Percentiles rank a stretch among this genome's conserved stretches.
Conservation (phyloP, 2,113 vertebrate species). For the Periophthalmus modestus region DNA sequence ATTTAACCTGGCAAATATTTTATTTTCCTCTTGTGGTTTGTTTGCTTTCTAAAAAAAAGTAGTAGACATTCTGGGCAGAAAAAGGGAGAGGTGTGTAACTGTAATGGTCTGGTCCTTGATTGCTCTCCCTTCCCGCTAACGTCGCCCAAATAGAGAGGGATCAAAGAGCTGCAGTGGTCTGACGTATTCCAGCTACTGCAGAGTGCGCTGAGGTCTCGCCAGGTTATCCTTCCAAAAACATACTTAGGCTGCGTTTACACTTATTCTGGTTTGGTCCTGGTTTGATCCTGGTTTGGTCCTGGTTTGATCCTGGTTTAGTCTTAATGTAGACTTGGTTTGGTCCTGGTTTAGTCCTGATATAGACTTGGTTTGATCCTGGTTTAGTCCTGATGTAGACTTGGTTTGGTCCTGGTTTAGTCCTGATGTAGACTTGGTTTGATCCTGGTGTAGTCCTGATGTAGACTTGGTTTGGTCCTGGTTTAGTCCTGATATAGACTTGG, state of each 20-base stretch:
- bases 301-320: no score
- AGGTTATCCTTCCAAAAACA: constrained; percentile 14
- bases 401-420: not conserved
- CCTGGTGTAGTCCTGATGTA: not conserved
- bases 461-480: not conserved
- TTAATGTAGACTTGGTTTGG: no score
- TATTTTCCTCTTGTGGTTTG: constrained; percentile 72
- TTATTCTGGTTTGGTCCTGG: not conserved
- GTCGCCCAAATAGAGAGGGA: constrained; percentile 31
- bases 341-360: not conserved
- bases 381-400: no score
- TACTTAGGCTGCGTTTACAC: not conserved
- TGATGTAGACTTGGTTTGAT: no score
- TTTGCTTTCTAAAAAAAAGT: constrained; percentile 70
- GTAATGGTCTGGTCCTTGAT: constrained; percentile 2
- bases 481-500: not conserved
- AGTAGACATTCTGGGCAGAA: constrained; percentile 47
- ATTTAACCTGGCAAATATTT: constrained; percentile 75
- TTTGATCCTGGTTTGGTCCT: not conserved
- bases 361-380: not conserved
- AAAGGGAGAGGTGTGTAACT: constrained; percentile 57
- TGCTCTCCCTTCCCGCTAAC: constrained; percentile 15
- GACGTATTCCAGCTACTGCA: not conserved
- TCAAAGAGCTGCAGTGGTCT: constrained; percentile 46
- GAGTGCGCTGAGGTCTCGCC: not conserved